Conservation (phyloP, 1,140 invertebrate genomes). For the Gryllus bimaculatus region DNA sequence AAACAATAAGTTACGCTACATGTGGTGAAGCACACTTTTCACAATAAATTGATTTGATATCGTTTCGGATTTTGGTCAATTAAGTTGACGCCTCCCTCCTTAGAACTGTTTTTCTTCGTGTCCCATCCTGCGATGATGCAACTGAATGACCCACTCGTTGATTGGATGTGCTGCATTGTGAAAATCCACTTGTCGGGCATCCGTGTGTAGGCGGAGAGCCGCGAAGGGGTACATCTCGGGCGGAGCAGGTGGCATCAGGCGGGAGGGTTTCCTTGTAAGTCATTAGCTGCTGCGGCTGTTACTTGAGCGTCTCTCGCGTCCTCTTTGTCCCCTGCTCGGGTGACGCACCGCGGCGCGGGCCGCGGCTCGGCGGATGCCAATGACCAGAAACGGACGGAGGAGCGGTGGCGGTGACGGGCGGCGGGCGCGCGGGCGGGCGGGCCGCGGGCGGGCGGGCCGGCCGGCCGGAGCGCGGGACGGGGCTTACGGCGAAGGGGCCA, state of each 20-base stretch:
- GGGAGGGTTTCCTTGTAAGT: background rate
- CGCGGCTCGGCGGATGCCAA: slow-evolving; percentile 15
- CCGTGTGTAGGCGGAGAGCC: background rate
- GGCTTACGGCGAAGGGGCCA: background rate
- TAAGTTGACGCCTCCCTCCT: too few relatives aligned
- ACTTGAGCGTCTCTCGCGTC: slow-evolving; percentile 18
- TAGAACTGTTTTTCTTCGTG: too few relatives aligned
- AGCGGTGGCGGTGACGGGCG: background rate
- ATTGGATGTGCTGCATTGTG: too few relatives aligned
- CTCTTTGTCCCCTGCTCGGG: slow-evolving; percentile 16
- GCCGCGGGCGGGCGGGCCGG: too few relatives aligned
- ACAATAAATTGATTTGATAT: too few relatives aligned
- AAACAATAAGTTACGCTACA: too few relatives aligned
- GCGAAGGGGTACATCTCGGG: background rate
- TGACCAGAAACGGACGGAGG: slow-evolving; percentile 22
- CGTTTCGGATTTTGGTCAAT: too few relatives aligned
- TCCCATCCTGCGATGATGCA: too few relatives aligned
- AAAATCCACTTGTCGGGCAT: background rate
- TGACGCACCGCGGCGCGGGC: slow-evolving; percentile 23
- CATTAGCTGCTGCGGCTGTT: background rate
- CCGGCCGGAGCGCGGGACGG: too few relatives aligned
- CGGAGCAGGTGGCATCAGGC: background rate
- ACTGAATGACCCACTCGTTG: too few relatives aligned
- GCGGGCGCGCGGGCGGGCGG: too few relatives aligned
- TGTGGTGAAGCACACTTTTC: too few relatives aligned